Conservation (phyloP, 2,888 invertebrate genomes). For the Tachina fera region DNA sequence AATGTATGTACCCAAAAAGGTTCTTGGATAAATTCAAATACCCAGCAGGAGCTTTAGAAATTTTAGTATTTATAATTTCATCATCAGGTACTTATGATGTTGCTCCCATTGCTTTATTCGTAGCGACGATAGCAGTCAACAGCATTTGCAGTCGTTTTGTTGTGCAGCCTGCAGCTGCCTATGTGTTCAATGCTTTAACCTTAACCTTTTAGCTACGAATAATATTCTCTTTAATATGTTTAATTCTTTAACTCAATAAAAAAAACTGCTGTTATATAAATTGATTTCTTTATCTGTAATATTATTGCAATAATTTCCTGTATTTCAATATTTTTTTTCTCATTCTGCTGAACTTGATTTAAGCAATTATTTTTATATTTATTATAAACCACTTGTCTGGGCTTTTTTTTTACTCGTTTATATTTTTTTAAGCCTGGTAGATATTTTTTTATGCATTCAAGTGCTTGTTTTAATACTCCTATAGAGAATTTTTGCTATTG, state of each 20-base stretch:
- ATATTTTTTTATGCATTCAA: neutral
- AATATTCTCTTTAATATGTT: neutral
- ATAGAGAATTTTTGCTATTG: neutral
- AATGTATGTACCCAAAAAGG: too few relatives aligned
- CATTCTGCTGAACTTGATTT: conserved; percentile 32
- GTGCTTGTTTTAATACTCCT: neutral
- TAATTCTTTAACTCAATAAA: conserved; percentile 1
- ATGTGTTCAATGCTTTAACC: too few relatives aligned
- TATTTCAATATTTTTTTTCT: neutral
- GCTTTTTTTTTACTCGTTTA: neutral
- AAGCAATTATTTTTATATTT: conserved; percentile 45
- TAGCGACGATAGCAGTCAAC: too few relatives aligned
- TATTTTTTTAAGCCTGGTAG: neutral
- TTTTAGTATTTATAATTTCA: too few relatives aligned
- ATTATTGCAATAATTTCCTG: conserved; percentile 35
- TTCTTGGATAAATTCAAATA: too few relatives aligned
- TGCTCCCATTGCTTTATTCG: too few relatives aligned
- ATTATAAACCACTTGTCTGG: conserved; percentile 54
- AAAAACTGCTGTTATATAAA: conserved; percentile 9
- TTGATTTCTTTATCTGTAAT: conserved; percentile 26
- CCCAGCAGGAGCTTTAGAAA: too few relatives aligned
- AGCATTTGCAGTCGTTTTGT: too few relatives aligned
- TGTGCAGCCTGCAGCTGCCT: too few relatives aligned
- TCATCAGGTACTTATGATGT: too few relatives aligned
- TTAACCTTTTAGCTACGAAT: neutral